These are phyloP conservation scores for Machimus rusticus DNA, from an alignment of 2,888 invertebrate genomes.

Conservation along the genomic window DNA sequence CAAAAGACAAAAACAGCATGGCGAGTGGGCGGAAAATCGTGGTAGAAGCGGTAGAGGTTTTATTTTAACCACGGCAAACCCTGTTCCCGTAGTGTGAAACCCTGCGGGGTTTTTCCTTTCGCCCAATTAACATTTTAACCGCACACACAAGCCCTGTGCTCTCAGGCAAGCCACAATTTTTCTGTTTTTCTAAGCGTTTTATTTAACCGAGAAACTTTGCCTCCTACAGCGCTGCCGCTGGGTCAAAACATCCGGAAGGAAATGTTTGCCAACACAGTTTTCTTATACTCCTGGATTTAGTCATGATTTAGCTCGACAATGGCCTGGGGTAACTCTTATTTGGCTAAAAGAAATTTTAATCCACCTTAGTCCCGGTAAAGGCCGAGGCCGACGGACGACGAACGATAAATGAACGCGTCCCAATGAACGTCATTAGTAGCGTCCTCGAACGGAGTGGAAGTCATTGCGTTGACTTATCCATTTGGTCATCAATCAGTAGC, in stretches of 20 bases:
- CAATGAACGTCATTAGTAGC: not conserved
- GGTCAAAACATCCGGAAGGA: not conserved
- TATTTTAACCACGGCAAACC: not conserved
- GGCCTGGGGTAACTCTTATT: not conserved
- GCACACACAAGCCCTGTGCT: not conserved
- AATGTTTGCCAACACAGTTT: not conserved
- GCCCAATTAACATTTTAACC: not conserved
- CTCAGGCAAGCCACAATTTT: not conserved
- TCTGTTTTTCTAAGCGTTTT: not conserved
- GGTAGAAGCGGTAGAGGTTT: not conserved
- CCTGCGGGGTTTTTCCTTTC: not conserved
- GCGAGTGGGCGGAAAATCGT: not conserved
- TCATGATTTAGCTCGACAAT: not conserved
- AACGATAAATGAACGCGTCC: not conserved
- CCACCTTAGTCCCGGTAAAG: not conserved
- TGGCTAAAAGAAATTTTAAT: not conserved
- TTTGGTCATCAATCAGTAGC: not conserved
- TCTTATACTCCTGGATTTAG: not conserved
- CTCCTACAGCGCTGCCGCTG: not conserved
- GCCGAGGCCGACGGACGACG: not conserved
- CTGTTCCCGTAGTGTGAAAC: not conserved
- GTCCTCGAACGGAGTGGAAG: not conserved
- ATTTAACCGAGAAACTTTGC: not conserved
- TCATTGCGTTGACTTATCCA: not conserved
- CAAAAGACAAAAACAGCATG: not conserved